These are phyloP conservation scores for Eumaeus atala DNA, from an alignment of 1,140 invertebrate species.

Conservation along the genomic window DNA sequence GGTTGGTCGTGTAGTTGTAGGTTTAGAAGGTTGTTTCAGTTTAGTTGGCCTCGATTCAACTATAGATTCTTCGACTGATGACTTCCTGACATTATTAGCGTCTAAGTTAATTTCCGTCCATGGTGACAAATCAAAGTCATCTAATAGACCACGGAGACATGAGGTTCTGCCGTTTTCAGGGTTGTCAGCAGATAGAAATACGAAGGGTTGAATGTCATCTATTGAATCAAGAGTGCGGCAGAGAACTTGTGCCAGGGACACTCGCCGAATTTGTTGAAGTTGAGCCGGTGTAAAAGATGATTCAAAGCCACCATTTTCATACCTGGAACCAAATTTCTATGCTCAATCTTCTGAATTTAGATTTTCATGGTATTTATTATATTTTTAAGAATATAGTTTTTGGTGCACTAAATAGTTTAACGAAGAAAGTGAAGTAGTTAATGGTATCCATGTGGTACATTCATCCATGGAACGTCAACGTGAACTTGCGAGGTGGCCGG, in stretches of 20 bases:
- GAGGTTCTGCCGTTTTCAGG: slow-evolving; percentile 79
- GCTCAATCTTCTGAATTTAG: too few species aligned
- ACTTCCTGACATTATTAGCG: slow-evolving; percentile 54
- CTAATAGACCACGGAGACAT: slow-evolving; percentile 80
- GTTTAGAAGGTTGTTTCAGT: slow-evolving; percentile 34
- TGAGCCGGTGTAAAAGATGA: slow-evolving; percentile 89
- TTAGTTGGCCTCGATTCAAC: slow-evolving; percentile 29
- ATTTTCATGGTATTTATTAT: too few species aligned
- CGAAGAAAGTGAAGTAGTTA: too few species aligned
- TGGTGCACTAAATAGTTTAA: not conserved
- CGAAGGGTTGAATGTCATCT: slow-evolving; percentile 83
- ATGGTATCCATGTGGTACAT: too few species aligned
- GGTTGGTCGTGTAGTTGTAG: slow-evolving; percentile 30
- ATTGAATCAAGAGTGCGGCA: slow-evolving; percentile 88
- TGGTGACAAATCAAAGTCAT: slow-evolving; percentile 80
- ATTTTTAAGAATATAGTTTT: too few species aligned
- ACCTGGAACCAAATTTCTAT: slow-evolving; percentile 54
- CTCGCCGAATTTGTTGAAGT: slow-evolving; percentile 87
- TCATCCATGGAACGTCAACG: too few species aligned
- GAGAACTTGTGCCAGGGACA: slow-evolving; percentile 87
- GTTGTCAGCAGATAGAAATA: slow-evolving; percentile 81
- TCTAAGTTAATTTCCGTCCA: slow-evolving; percentile 75
- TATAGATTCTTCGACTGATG: slow-evolving; percentile 41
- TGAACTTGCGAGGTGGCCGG: too few species aligned
- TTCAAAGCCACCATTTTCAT: slow-evolving; percentile 84